These are phyloP conservation scores for Automeris io DNA, from an alignment of 2,888 invertebrate species.

Conservation along the genomic window DNA sequence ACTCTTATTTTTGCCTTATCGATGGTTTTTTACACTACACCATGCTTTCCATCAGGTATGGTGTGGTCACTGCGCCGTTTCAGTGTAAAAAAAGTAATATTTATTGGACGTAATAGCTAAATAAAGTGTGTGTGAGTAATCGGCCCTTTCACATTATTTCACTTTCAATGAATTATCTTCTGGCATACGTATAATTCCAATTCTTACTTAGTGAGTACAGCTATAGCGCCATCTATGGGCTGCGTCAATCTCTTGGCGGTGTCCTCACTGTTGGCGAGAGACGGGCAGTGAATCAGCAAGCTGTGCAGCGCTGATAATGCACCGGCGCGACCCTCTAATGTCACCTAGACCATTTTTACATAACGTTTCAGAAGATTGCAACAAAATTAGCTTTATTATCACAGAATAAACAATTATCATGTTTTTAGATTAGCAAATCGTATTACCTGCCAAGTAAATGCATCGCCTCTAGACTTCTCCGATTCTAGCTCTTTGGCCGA, in stretches of 20 bases:
- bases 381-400: too few species aligned
- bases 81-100: too few species aligned
- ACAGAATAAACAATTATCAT: too few species aligned
- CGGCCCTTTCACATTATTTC: too few species aligned
- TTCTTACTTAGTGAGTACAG: conserved; percentile 93
- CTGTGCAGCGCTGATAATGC: conserved; percentile 97
- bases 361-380: too few species aligned
- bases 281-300: conserved; percentile 92
- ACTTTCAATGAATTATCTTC: background rate
- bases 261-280: conserved; percentile 94
- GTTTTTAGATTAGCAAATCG: too few species aligned
- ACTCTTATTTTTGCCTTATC: too few species aligned
- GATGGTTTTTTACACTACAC: too few species aligned
- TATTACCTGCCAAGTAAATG: conserved; percentile 98
- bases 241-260: conserved; percentile 88
- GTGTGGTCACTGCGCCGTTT: too few species aligned
- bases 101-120: too few species aligned
- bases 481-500: conserved; percentile 97
- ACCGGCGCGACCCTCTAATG: conserved; percentile 96
- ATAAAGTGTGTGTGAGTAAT: too few species aligned
- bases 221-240: conserved; percentile 96
- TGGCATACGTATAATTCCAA: background rate
- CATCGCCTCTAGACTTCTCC: conserved; percentile 96
- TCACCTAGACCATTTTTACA: conserved; percentile 77
- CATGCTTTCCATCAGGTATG: too few species aligned